Base-by-base conservation (phyloP, 1,140 invertebrate genomes). In the Drosophila varians region DNA sequence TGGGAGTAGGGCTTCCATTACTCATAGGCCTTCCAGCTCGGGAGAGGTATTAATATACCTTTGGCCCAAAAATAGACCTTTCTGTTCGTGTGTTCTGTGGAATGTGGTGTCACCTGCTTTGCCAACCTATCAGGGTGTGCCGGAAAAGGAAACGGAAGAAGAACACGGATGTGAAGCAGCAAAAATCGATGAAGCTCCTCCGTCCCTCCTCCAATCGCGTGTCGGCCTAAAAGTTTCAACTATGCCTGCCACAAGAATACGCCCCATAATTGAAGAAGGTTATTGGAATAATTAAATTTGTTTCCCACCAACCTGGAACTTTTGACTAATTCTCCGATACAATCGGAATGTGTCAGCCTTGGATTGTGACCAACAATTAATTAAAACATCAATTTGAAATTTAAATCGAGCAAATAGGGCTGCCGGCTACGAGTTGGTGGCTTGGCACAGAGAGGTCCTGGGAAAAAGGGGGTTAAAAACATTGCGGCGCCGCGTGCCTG, bases 301-400 rank as follows among this genome's bases (percentile, higher is more conserved):
- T 47, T 7, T 9, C 16, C 16, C 6, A 42, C 1, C 11, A 36
- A 19, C 38, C 4, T 14, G 16, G 2, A 42, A 8, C 38, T 42
- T 8, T 16, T 5, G 36, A 4, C 16, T 38, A 26, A 26, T 11
- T 4, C 9, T 31, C 28, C 28, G 28, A 11, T 31, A 31, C 4
- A 31, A 31, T 31, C 8, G 9, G 25, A 19, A 16, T 38, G 1
- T 11, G 6, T 11, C 49, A 43, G 38, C 47, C 55, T 47, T 28
- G 42, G 11, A 38, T 19, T 26, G 14, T 36, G 36, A 31, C 7
- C 48, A 36, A 23, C n/a, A 23, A 14, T 51, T 79, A 57, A 80
- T 79, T 79, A 80, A 76, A 80, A 66, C 72, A n/a, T 38, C 55
- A 40, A 79, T 75, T 79, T 36, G 40, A 43, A 58, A 46, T 40